A percentile compares a stretch with the other conserved stretches of the same genome.
Evolutionary conservation across 2,888 invertebrate species (phyloP).

Genomic region (Gymnosoma rotundatum): DNA sequence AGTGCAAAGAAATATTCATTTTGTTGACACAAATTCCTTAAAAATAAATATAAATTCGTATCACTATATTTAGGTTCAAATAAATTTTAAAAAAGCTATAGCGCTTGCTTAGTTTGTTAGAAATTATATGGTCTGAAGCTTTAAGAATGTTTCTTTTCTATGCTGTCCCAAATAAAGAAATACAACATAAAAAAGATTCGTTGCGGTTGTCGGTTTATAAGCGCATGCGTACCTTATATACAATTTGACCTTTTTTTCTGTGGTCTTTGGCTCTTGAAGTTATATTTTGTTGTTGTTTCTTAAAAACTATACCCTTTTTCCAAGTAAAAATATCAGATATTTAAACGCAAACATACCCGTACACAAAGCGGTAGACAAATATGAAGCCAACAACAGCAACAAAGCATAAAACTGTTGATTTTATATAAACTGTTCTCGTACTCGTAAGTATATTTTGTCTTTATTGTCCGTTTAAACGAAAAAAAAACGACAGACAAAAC

Average conservation of each 20-base stretch:
- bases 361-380: conserved; percentile 47
- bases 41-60: background rate
- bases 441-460: conserved; percentile 45
- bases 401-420: conserved; percentile 30
- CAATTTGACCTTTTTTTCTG: conserved; percentile 56
- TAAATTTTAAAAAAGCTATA: background rate
- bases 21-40: background rate
- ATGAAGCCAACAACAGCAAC: conserved; percentile 36
- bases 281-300: conserved; percentile 23
- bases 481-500: conserved; percentile 44
- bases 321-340: conserved; percentile 70
- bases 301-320: conserved; percentile 68
- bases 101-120: conserved; percentile 7
- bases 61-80: conserved; percentile 16
- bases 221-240: conserved; percentile 56
- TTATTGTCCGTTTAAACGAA: background rate
- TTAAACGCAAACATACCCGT: conserved; percentile 48
- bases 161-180: conserved; percentile 25
- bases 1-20: background rate
- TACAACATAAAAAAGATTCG: conserved; percentile 37
- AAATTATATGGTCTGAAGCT: conserved; percentile 8
- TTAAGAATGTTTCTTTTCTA: conserved; percentile 28
- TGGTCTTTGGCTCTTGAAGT: conserved; percentile 37
- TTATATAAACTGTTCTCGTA: conserved; percentile 28
- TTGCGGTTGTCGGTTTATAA: conserved; percentile 55